Conservation (phyloP, 2,888 invertebrate genomes). For the Notocelia uddmanniana region DNA sequence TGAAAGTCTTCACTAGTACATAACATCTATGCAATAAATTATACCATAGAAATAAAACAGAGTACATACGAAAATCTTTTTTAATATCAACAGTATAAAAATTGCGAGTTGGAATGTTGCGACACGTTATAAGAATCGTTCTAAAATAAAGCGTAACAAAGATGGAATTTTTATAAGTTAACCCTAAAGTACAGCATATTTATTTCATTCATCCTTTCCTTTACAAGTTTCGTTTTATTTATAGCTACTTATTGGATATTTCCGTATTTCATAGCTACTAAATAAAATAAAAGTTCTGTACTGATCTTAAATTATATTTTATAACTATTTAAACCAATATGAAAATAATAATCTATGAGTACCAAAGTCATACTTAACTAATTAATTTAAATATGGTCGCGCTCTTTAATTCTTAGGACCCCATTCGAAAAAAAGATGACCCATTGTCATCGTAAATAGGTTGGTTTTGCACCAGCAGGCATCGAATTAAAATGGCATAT, state of each 20-base stretch:
- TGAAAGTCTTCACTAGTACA: too few relatives aligned
- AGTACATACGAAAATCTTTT: not conserved
- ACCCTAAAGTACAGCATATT: not conserved
- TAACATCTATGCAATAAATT: too few relatives aligned
- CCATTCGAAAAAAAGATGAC: too few relatives aligned
- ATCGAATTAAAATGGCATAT: too few relatives aligned
- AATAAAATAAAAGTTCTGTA: not conserved
- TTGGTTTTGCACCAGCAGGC: too few relatives aligned
- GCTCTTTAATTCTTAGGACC: too few relatives aligned
- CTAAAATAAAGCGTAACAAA: conserved; percentile 15
- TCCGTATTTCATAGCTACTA: not conserved
- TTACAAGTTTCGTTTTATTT: not conserved
- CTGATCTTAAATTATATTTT: not conserved
- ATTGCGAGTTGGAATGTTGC: conserved; percentile 27
- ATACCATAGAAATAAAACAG: conserved; percentile 6
- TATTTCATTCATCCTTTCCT: not conserved
- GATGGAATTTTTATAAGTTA: conserved; percentile 12
- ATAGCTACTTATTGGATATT: not conserved
- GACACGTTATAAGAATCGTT: conserved; percentile 10
- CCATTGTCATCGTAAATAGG: too few relatives aligned
- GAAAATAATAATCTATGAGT: not conserved
- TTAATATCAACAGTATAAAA: conserved; percentile 45
- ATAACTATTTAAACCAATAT: not conserved
- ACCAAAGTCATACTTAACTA: not conserved
- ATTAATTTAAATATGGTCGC: too few relatives aligned